These are phyloP conservation scores for Todiramphus chloris DNA, from an alignment of 2,113 vertebrate species.

Conservation along the genomic window DNA sequence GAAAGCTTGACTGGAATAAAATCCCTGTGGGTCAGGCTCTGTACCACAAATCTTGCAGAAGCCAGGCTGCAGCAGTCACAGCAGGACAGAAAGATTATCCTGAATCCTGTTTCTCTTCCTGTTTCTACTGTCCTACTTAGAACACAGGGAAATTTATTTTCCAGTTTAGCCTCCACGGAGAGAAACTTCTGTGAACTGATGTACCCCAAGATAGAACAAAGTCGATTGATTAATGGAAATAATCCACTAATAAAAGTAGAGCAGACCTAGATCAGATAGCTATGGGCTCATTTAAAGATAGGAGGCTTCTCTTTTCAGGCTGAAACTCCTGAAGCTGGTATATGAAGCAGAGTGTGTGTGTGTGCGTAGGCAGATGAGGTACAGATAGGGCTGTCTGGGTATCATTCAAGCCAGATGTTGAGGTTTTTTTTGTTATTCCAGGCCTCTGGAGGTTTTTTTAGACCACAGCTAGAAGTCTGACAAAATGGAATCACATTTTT, in stretches of 20 bases:
- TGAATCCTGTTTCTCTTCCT: not conserved
- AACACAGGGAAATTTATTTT: not conserved
- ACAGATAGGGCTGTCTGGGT: not conserved
- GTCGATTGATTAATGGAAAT: not conserved
- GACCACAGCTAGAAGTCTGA: not conserved
- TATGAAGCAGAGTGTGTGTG: not conserved
- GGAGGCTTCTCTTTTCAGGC: not conserved
- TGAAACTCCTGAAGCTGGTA: not conserved
- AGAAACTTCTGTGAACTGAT: not conserved
- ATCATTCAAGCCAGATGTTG: not conserved
- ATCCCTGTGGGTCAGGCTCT: not conserved
- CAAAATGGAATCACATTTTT: not conserved
- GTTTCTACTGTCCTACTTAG: not conserved
- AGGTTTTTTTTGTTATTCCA: not conserved
- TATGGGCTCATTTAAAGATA: not conserved
- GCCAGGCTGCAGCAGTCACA: not conserved
- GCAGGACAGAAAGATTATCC: not conserved
- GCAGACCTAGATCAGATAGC: not conserved
- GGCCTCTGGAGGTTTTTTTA: not conserved
- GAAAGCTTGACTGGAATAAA: not conserved
- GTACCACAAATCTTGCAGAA: not conserved
- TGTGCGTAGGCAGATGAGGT: not conserved
- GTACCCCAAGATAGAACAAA: not conserved
- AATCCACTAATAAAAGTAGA: not conserved
- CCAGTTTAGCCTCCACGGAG: not conserved